Evolutionary conservation across 2,113 vertebrate genomes (phyloP), one percentile per base, ranked within the genome.

Genomic region (Plectropomus leopardus): DNA sequence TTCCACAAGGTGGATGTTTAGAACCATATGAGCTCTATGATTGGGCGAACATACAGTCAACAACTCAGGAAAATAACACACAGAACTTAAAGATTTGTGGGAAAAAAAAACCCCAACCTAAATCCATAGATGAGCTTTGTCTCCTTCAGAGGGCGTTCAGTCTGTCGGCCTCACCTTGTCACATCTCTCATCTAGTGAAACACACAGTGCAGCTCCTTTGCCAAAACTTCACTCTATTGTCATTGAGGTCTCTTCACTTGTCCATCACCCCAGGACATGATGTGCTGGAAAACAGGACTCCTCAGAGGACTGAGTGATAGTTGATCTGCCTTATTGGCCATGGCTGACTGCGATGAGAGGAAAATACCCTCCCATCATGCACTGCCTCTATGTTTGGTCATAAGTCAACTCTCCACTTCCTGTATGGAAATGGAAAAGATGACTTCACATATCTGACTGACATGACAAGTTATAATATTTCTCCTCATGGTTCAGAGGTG

Each of bases 341-440:
- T 4, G 24, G 47, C 64, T 82, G 61, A 69, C 65, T 72, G 47
- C 3, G 1, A 48, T 16, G 55, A 79, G 72, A 48, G 76, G 76
- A 69, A 83, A 75, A 48, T 78, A 65, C 61, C 67, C 59, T 44
- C 70, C 51, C 72, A 34, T 65, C 76, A 63, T 30, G 63, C 74
- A 72, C 63, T 59, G 53, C 72, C 24, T 74, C 44, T 10, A 55
- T 66, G 47, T 77, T 78, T 77, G 79, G 90, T 90, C 83, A 88
- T 57, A 83, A 81, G 90, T 91, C 87, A 91, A 72, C 63, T 60
- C 54, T 82, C 45, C 61, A 75, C 86, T 92, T 94, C 89, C 90
- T 92, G 64, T 55, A 65, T 72, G 88, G 90, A 92, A 91, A 87
- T 88, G 87, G 85, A 93, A 93, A 91, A 88, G 76, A 92, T 84